Evolutionary conservation across 2,113 vertebrate species (phyloP), one percentile per base, ranked within the genome.

Genomic region (Python bivittatus): DNA sequence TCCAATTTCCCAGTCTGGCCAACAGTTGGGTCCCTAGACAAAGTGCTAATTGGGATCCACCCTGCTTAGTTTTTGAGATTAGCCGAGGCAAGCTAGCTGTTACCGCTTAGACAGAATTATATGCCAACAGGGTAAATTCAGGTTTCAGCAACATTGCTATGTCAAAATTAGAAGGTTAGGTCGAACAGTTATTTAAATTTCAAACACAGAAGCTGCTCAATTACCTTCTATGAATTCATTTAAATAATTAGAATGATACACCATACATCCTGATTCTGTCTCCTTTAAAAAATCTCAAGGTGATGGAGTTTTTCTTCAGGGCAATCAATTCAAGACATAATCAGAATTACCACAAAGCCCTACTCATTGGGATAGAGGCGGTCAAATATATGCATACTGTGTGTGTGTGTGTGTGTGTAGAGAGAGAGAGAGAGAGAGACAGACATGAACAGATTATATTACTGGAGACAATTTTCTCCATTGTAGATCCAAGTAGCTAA

Each of bases 291-390:
- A 61, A 20, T 23, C 23, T 44, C 56, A 54, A 86, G 72, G 79
- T 1, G 88, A 57, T 11, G 5, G 27, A 29, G 13, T 13, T 87
- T 87, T 33, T 57, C 10, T 44, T 44, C n/a, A 52, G 64, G 25
- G 38, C 48, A 17, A 57, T 42, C n/a, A 68, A 54, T 17, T 53
- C n/a, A 68, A 68, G 72, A 27, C n/a, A 64, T 54, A n/a, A 53
- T 44, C 58, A 86, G 56, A 86, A 92, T 56, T 57, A 91, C 29
- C 8, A 42, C n/a, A 92, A 29, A 93, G 3, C 1, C 17, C 88
- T 33, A 94, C 91, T 92, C 72, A 6, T 88, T 88, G 88, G 89
- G 56, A 20, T 88, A 57, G 58, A 60, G 20, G 9, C 42, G 12
- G 6, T 54, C 38, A 42, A 52, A 6, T 79, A 79, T 22, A 79